These are phyloP conservation scores for Sepioteuthis lessoniana DNA, from an alignment of 2,888 invertebrate species.

Conservation along the genomic window DNA sequence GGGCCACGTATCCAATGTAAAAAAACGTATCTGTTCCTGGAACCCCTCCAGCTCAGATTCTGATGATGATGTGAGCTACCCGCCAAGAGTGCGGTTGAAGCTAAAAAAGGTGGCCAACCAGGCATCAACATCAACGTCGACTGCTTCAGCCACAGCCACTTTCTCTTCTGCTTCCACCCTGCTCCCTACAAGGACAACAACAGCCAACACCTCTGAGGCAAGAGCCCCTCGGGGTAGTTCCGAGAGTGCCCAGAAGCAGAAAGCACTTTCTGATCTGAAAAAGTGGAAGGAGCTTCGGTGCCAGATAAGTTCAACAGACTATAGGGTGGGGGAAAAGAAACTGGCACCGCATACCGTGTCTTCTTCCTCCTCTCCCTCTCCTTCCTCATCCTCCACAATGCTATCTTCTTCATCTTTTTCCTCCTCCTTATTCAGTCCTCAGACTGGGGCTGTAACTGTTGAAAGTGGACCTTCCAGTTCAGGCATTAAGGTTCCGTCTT, in stretches of 20 bases:
- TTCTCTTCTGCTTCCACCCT: background rate
- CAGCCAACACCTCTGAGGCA: background rate
- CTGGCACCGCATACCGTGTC: background rate
- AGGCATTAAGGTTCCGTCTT: background rate
- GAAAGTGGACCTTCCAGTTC: background rate
- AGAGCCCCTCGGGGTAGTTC: background rate
- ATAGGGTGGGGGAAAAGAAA: background rate
- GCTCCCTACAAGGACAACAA: background rate
- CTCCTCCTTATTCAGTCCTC: background rate
- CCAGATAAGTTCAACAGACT: slow-evolving; percentile 50
- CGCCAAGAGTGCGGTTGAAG: background rate
- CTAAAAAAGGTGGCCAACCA: slow-evolving; percentile 41
- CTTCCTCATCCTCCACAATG: background rate
- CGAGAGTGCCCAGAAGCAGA: slow-evolving; percentile 50
- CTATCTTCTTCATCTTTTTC: background rate
- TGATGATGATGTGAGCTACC: slow-evolving; percentile 50
- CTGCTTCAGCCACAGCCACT: background rate
- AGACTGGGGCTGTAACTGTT: background rate
- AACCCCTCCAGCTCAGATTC: slow-evolving; percentile 52
- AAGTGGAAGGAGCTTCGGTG: slow-evolving; percentile 60
- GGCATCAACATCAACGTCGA: background rate
- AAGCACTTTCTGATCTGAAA: slow-evolving; percentile 55
- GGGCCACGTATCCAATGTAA: background rate
- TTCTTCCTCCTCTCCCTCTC: background rate
- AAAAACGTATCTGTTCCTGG: slow-evolving; percentile 34